Evolutionary conservation across 2,888 invertebrate genomes (phyloP), one percentile per base, ranked within the genome.

Genomic region (Epinotia demarniana): DNA sequence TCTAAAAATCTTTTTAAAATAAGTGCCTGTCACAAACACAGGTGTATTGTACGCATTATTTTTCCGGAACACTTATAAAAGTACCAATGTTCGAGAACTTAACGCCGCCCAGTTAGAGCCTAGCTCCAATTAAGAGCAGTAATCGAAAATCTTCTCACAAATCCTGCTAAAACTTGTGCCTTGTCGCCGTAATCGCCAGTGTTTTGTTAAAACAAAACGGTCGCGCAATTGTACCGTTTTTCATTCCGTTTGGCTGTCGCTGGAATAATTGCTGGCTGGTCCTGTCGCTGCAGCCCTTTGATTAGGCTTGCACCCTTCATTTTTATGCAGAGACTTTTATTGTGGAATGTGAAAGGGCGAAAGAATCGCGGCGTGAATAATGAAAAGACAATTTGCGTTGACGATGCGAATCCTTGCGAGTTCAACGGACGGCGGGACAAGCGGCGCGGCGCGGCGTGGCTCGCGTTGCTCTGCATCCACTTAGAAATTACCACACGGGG

Each of bases 311-410:
- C 78, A 77, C 77, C 72, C 72, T 77, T 77, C 75, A 79, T 79
- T 79, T 78, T 78, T 79, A 76, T 79, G 77, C 78, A 72, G 80
- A 81, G 79, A 82, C 81, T 85, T 81, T 76, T 78, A 87, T 86
- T 87, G 86, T 86, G 80, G 79, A 84, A 82, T 84, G 85, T 90
- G 87, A 89, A 90, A 90, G 87, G 85, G 85, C 80, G 84, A 87
- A 90, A 91, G 90, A 89, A 90, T 91, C 88, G 87, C 87, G 81
- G 89, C 86, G 89, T 92, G 91, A 91, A 92, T 92, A 91, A 92
- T 92, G 90, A 89, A 92, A 90, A 90, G 89, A 91, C 90, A 90
- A 90, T 92, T 90, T 91, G 88, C 90, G 90, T 90, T 85, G 87
- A 87, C 87, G 88, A 87, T 86, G 87, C 85, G 88, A 90, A 89